Conservation (phyloP, 2,797 vertebrate genomes). For the Acanthurus tractus region DNA sequence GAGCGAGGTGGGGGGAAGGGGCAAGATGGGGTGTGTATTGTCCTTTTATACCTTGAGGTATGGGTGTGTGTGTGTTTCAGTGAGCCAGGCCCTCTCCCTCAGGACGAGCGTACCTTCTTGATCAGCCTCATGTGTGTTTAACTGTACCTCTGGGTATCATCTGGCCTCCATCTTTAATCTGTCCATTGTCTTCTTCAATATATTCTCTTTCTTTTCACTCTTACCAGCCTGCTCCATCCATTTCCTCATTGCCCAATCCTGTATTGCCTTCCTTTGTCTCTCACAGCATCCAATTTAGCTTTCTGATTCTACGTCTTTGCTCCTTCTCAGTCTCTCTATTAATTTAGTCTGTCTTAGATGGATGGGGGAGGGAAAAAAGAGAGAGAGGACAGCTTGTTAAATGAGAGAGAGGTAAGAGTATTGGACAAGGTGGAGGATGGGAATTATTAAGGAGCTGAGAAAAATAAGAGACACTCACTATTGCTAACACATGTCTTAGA, state of each 20-base stretch:
- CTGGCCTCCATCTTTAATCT: conserved; percentile 40
- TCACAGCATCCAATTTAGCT: conserved; percentile 36
- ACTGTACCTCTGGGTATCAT: conserved; percentile 60
- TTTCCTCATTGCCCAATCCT: background rate
- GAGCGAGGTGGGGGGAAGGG: conserved; percentile 15
- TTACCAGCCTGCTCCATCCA: conserved; percentile 17
- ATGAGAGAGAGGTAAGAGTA: conserved; percentile 35
- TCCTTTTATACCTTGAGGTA: conserved; percentile 32
- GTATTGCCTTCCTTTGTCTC: conserved; percentile 8
- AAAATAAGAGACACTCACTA: background rate
- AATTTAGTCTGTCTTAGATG: conserved; percentile 32
- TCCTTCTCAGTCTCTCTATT: conserved; percentile 40
- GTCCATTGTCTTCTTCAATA: conserved; percentile 49
- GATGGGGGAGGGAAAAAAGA: conserved; percentile 17
- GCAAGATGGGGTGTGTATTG: conserved; percentile 25
- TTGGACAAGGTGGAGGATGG: conserved; percentile 35
- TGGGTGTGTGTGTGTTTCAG: conserved; percentile 15
- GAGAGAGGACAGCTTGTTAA: conserved; percentile 26
- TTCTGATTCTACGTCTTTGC: conserved; percentile 26
- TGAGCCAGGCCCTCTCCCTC: conserved; percentile 18
- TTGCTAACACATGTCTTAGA: background rate
- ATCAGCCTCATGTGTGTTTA: conserved; percentile 64
- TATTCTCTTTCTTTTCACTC: conserved; percentile 13
- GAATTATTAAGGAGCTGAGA: conserved; percentile 2
- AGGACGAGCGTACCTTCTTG: conserved; percentile 50